These are phyloP conservation scores for Clepsis dumicolana DNA, from an alignment of 2,888 invertebrate genomes.

Conservation along the genomic window DNA sequence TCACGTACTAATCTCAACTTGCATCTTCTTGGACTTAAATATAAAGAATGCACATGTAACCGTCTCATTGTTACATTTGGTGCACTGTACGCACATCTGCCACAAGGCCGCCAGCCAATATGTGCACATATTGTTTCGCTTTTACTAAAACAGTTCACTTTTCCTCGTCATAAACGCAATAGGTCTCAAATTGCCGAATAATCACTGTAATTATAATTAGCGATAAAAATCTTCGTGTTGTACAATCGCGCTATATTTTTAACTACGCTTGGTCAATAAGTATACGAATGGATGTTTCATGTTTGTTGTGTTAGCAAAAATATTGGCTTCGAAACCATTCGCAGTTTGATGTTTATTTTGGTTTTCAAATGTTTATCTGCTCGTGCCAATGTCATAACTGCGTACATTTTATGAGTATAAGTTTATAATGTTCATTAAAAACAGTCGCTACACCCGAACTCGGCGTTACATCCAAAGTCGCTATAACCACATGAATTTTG, in stretches of 20 bases:
- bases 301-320: conserved; percentile 2
- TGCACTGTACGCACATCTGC: conserved; percentile 6
- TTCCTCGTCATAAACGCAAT: conserved; percentile 22
- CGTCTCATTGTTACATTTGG: conserved; percentile 8
- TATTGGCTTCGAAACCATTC: background rate
- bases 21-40: conserved; percentile 11
- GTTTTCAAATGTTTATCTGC: background rate
- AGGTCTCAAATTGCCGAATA: conserved; percentile 26
- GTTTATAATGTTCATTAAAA: background rate
- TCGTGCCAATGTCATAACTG: conserved; percentile 5
- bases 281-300: background rate
- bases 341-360: conserved; percentile 1
- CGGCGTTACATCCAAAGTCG: too few species aligned
- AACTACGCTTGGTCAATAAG: conserved; percentile 8
- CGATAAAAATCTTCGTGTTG: conserved; percentile 9
- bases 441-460: too few species aligned
- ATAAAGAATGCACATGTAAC: conserved; percentile 1
- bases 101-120: conserved; percentile 20
- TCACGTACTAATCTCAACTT: conserved; percentile 9
- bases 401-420: background rate
- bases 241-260: conserved; percentile 11
- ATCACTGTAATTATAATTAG: conserved; percentile 28
- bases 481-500: too few species aligned
- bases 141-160: conserved; percentile 21
- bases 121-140: conserved; percentile 15